These are phyloP conservation scores for Drosophila mimetica DNA, from an alignment of 2,888 invertebrate genomes.

Conservation along the genomic window DNA sequence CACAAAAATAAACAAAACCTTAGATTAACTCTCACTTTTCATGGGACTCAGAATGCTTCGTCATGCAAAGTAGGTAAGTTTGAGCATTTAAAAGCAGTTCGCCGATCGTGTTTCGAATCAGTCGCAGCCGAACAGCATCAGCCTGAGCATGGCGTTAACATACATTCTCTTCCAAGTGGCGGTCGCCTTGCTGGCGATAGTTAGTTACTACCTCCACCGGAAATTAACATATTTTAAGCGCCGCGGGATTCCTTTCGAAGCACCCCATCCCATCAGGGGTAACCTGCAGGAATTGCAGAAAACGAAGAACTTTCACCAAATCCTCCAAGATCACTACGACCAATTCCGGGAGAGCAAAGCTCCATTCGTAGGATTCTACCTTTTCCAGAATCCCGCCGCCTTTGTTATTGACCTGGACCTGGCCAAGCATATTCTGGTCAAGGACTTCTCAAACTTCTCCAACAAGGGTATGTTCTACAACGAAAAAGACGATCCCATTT, in stretches of 20 bases:
- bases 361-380: constrained; percentile 68
- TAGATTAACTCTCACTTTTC: constrained; percentile 14
- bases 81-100: constrained; percentile 19
- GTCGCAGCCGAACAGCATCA: constrained; percentile 2
- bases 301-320: constrained; percentile 32
- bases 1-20: constrained; percentile 18
- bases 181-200: constrained; percentile 31
- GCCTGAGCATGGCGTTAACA: constrained; percentile 27
- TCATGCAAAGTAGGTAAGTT: constrained; percentile 27
- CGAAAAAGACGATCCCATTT: constrained; percentile 81
- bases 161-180: constrained; percentile 41
- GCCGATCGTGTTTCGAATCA: background rate
- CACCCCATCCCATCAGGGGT: constrained; percentile 52
- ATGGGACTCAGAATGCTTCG: background rate
- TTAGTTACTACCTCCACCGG: constrained; percentile 26
- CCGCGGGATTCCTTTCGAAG: constrained; percentile 40
- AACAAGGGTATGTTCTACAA: constrained; percentile 80
- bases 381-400: constrained; percentile 55
- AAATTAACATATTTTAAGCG: constrained; percentile 43
- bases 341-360: constrained; percentile 35
- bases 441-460: constrained; percentile 79
- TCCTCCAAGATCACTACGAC: constrained; percentile 49
- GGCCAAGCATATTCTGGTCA: constrained; percentile 67
- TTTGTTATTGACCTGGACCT: constrained; percentile 56
- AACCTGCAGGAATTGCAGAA: constrained; percentile 34